Conservation (phyloP, 23 tunicate species). For the Clavelina lepadiformis region DNA sequence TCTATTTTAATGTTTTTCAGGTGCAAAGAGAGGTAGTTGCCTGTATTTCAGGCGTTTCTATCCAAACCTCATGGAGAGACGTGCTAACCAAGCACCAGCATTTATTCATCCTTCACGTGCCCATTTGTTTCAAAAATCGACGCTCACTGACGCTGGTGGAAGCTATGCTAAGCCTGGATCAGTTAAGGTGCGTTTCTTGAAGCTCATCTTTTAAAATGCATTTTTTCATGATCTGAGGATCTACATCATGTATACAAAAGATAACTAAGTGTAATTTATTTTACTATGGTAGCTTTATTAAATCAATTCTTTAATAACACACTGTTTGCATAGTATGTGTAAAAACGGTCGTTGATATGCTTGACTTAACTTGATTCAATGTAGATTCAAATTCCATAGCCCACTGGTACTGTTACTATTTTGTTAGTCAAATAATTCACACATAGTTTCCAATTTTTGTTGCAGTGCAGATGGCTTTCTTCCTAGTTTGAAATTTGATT, state of each 20-base stretch:
- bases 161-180: slow-evolving; percentile 1
- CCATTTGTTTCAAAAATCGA: slow-evolving; percentile 22
- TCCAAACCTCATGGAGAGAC: slow-evolving; percentile 19
- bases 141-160: slow-evolving; percentile 10
- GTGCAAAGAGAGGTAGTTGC: slow-evolving; percentile 4
- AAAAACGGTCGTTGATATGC: too few relatives aligned
- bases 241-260: too few relatives aligned
- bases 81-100: not conserved
- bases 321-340: too few relatives aligned
- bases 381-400: too few relatives aligned
- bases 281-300: too few relatives aligned
- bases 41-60: slow-evolving; percentile 17
- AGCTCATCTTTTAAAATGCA: not conserved
- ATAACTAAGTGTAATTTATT: too few relatives aligned
- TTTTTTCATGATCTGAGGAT: not conserved
- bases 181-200: slow-evolving; percentile 2
- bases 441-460: too few relatives aligned
- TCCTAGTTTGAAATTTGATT: not conserved
- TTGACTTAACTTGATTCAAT: too few relatives aligned
- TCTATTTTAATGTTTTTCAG: not conserved
- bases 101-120: slow-evolving; percentile 34
- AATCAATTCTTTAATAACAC: too few relatives aligned
- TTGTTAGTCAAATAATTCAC: too few relatives aligned
- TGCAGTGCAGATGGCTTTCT: too few relatives aligned
- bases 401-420: too few relatives aligned